Evolutionary conservation across 1,140 invertebrate genomes (phyloP), one percentile per base, ranked within the genome.

Genomic region (Bradysia coprophila): DNA sequence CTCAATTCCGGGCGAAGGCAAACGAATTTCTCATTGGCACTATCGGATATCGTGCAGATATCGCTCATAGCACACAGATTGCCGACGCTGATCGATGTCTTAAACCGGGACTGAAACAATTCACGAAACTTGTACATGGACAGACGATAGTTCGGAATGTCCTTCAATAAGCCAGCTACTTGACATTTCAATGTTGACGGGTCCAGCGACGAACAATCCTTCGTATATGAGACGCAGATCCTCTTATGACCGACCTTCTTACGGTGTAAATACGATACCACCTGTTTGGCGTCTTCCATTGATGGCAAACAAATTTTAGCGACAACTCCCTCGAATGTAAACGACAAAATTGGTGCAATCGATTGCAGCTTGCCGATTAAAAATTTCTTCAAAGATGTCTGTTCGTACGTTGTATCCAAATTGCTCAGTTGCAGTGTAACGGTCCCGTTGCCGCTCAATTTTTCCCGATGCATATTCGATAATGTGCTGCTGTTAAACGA

Each of bases 51-150:
- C n/a, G 68, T 66, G 47, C 84, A 78, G 21, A 81, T 72, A 51
- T 88, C 82, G 47, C 72, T 75, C 67, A 88, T 71, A 55, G 81
- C 78, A 51, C 83, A 83, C 40, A 91, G 62, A 50, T 89, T 85
- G 1, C 82, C 78, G 1, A 87, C 72, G 48, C 78, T 79, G 16
- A 88, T 74, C 1, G 78, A 76, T 34, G 75, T 73, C 57, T 83
- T 73, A 52, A 78, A 90, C 43, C 85, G 73, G 49, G 75, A 79
- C 59, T 90, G 84, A 56, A 82, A 84, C 47, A 88, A 66, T 59
- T 89, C 81, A 41, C 85, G 73, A 49, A 91, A 87, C 60, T 85
- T 84, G 54, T 87, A 87, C 21, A 91, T 67, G 2, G 83, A 83
- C 45, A 91, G 63, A 46, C 71, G 70, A 52, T 80, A 72, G 2